phyloP scores from a whole-genome alignment of 2,888 invertebrate genomes.

The Coenonympha arcania region DNA sequence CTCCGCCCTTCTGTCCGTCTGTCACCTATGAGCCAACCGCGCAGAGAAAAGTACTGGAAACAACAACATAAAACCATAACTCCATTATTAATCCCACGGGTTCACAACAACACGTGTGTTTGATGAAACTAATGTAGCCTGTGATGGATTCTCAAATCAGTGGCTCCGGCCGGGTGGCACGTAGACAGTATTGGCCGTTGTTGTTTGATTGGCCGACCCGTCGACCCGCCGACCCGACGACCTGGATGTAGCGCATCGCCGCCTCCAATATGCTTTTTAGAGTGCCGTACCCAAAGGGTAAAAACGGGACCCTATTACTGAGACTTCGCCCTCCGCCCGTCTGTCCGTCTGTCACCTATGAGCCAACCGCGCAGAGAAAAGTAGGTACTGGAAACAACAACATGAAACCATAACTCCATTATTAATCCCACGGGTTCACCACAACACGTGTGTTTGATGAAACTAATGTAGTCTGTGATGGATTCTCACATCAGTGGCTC shows the following conservation, averaged over 20 bases:
- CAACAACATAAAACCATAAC: not conserved
- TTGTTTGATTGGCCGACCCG: conserved; percentile 67
- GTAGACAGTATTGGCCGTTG: conserved; percentile 50
- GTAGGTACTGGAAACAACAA: too few relatives aligned
- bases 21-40: too few relatives aligned
- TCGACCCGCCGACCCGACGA: too few relatives aligned
- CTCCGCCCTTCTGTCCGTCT: too few relatives aligned
- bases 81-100: not conserved
- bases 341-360: too few relatives aligned
- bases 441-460: not conserved
- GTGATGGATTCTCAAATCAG: conserved; percentile 35
- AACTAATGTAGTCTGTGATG: conserved; percentile 11
- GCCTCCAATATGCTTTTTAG: conserved; percentile 21
- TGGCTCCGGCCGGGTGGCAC: conserved; percentile 36
- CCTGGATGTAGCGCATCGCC: conserved; percentile 44
- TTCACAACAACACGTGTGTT: not conserved
- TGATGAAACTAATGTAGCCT: conserved; percentile 1
- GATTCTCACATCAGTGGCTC: conserved; percentile 37
- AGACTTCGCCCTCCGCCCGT: too few relatives aligned
- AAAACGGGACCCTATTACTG: too few relatives aligned
- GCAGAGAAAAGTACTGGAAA: too few relatives aligned
- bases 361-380: too few relatives aligned
- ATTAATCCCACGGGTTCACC: not conserved
- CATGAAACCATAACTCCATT: not conserved
- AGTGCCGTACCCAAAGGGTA: too few relatives aligned